Base-by-base conservation (phyloP, 2,797 vertebrate genomes). In the Pipistrellus nathusii region DNA sequence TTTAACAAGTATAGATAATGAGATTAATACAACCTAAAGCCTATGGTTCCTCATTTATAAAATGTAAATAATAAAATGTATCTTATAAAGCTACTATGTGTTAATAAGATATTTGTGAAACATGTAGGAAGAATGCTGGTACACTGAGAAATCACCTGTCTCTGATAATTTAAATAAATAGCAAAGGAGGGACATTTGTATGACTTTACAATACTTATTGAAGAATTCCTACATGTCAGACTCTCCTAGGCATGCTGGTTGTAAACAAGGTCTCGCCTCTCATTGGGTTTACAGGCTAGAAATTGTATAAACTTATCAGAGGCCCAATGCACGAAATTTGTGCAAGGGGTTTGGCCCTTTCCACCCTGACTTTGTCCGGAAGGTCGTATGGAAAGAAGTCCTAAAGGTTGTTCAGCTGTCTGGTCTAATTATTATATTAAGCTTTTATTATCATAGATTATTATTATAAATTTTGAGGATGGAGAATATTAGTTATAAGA, bases 131-230 rank as follows among this genome's bases (percentile, higher is more conserved):
- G 59, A 44, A 87, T 27, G 17, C 32, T 68, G 18, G 11, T 53
- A 44, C 3, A 27, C 17, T 41, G 72, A 15, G 12, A 5, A 89
- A 68, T 23, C 57, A 30, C 21, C 27, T 73, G 4, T 20, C 20
- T 35, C 72, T 62, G 76, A 91, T 68, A 83, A 55, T 32, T 78
- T 46, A 95, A 85, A 91, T 94, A 82, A 81, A 82, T 8, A 57
- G 17, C 3, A 55, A 86, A 71, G 27, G 11, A 48, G 6, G 15
- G 35, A 92, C 90, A 32, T 44, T 44, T 57, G 18, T 89, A 83
- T 83, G 8, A 91, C 66, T 86, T 83, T 59, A 51, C 68, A n/a
- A 21, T 11, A 73, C 91, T 78, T 86, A 72, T 1, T 91, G 11
- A 80, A 84, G 68, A 20, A 91, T n/a, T 85, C 64, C 18, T 44